Evolutionary conservation across 2,888 invertebrate species (phyloP).

Genomic region (Odontocerum albicorne): DNA sequence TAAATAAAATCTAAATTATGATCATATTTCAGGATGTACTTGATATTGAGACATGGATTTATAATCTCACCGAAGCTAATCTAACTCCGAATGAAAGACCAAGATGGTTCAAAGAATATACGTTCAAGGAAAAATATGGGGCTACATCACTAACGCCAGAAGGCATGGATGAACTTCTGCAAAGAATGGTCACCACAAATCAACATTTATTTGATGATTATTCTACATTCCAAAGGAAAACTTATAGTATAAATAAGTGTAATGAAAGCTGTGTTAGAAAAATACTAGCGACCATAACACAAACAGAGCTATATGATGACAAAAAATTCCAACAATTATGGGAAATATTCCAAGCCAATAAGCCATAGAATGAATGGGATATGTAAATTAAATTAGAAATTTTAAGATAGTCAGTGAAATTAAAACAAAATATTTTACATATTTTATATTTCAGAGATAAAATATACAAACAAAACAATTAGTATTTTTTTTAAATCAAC

Average conservation of each 20-base stretch:
- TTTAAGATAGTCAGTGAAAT: neutral
- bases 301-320: conserved; percentile 54
- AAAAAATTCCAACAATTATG: conserved; percentile 43
- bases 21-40: neutral
- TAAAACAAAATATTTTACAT: neutral
- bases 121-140: conserved; percentile 68
- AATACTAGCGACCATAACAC: conserved; percentile 58
- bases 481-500: conserved; percentile 5
- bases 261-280: conserved; percentile 53
- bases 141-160: conserved; percentile 62
- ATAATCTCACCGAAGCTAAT: conserved; percentile 77
- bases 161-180: conserved; percentile 63
- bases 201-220: conserved; percentile 53
- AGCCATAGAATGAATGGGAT: too few relatives aligned
- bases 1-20: neutral
- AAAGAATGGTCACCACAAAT: conserved; percentile 59
- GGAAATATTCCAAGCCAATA: conserved; percentile 26
- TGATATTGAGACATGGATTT: conserved; percentile 63
- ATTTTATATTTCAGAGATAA: conserved; percentile 1
- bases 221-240: conserved; percentile 55
- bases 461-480: neutral
- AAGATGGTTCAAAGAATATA: conserved; percentile 74
- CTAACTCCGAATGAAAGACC: conserved; percentile 58
- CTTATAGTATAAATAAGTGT: conserved; percentile 49
- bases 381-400: neutral